phyloP scores from a whole-genome alignment of 2,888 invertebrate genomes.

The Drosophila multiciliata region DNA sequence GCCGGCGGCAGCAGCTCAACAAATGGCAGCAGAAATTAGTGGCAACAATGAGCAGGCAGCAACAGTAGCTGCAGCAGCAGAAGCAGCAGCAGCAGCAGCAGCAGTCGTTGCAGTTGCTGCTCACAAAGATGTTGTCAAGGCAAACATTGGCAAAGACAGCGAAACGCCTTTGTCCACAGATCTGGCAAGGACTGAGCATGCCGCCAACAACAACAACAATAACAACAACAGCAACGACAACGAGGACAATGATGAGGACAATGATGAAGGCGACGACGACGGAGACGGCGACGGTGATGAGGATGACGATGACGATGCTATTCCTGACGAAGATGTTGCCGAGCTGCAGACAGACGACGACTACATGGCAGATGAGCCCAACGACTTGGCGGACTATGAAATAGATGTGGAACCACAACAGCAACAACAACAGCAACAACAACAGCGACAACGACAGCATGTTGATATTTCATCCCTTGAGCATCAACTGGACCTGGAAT shows the following conservation, averaged over 20 bases:
- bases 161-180: slow-evolving; percentile 53
- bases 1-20: slow-evolving; percentile 63
- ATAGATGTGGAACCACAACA: slow-evolving; percentile 42
- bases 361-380: slow-evolving; percentile 67
- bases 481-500: slow-evolving; percentile 71
- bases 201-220: slow-evolving; percentile 30
- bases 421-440: slow-evolving; percentile 27
- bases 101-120: slow-evolving; percentile 34
- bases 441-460: slow-evolving; percentile 49
- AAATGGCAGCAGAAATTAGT: slow-evolving; percentile 65
- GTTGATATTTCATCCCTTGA: slow-evolving; percentile 70
- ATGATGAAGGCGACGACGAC: slow-evolving; percentile 30
- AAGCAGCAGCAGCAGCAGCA: slow-evolving; percentile 36
- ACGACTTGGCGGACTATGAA: slow-evolving; percentile 62
- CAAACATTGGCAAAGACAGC: slow-evolving; percentile 38
- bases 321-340: slow-evolving; percentile 65
- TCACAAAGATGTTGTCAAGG: slow-evolving; percentile 43
- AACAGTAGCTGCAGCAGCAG: slow-evolving; percentile 20
- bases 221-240: slow-evolving; percentile 28
- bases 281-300: slow-evolving; percentile 37
- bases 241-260: slow-evolving; percentile 18
- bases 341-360: slow-evolving; percentile 58
- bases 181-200: slow-evolving; percentile 34
- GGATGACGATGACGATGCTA: slow-evolving; percentile 52
- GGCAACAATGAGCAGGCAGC: slow-evolving; percentile 55